Base-by-base conservation (phyloP, 1,140 invertebrate species). In the Leptinotarsa undecemlineata region DNA sequence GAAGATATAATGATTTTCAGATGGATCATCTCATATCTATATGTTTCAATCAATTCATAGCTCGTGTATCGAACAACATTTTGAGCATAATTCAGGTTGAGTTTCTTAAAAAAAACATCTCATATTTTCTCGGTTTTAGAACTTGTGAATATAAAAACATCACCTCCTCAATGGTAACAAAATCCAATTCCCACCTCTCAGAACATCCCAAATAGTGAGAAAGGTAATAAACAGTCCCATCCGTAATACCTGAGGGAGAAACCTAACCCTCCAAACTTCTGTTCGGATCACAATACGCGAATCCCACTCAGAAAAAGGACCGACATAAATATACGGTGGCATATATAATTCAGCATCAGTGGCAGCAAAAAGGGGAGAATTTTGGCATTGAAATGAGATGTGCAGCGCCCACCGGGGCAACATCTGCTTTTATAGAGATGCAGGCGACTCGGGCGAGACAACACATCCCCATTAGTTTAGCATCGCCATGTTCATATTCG, bases 401-500 rank as follows among this genome's bases (percentile, higher is more conserved):
- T 57, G 51, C 51, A 57, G 51, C 51, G 51, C 51, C 76, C 79
- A 76, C 73, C 74, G 77, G 78, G 78, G 79, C 74, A 80, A 81
- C 78, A 81, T 79, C 79, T 81, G 78, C 80, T 79, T 82, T 82
- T 82, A 82, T 81, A 75, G 79, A 76, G 74, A 48, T 68, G 66
- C 66, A 71, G 75, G 68, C 72, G 67, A 57, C 15, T 57, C 51
- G 68, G 47, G 76, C 73, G 75, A 78, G 79, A 82, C 81, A 82
- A 78, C 79, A 81, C 79, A 81, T 81, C 79, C 76, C 80, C 80
- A 82, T 81, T 81, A 80, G 76, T 81, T 80, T 78, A 78, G 73
- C 81, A 81, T 81, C 77, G 80, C 81, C 74, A 71, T 64, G 74
- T 79, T 79, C 77, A 75, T 76, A 77, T 77, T 69, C 71, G 74